Conservation (phyloP, 1,140 invertebrate species). For the Batillaria attramentaria region DNA sequence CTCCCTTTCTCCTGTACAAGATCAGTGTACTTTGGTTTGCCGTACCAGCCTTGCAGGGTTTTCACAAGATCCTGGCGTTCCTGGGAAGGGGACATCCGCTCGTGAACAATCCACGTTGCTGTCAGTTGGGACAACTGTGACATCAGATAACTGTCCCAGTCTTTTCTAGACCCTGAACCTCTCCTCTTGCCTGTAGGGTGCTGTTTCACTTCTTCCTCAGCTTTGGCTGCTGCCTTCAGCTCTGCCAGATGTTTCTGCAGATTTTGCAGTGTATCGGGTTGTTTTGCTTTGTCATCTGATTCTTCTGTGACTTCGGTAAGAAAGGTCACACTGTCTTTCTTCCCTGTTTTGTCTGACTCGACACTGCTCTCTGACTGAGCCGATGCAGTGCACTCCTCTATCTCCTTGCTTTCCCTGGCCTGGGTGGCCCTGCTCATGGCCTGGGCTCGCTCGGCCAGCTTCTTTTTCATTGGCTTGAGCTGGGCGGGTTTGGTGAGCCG, state of each 20-base stretch:
- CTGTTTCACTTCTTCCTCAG: constrained; percentile 37
- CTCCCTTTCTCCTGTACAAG: constrained; percentile 59
- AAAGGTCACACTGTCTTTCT: constrained; percentile 36
- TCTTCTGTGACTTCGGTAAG: constrained; percentile 44
- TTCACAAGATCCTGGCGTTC: constrained; percentile 51
- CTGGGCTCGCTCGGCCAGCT: constrained; percentile 55
- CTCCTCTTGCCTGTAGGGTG: constrained; percentile 22
- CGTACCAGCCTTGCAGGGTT: constrained; percentile 60
- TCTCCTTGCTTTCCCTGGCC: constrained; percentile 33
- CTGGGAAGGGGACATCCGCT: constrained; percentile 47
- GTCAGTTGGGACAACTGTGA: constrained; percentile 60
- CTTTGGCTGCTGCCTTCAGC: not conserved
- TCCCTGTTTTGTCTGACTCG: constrained; percentile 16
- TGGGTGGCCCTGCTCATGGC: constrained; percentile 55
- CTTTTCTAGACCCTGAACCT: constrained; percentile 39
- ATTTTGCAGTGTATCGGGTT: not conserved
- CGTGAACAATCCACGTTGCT: constrained; percentile 66
- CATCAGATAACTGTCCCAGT: constrained; percentile 68
- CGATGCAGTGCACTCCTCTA: constrained; percentile 25
- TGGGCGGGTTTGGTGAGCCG: constrained; percentile 51
- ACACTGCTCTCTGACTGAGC: not conserved
- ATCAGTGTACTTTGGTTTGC: constrained; percentile 56
- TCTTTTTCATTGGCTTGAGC: constrained; percentile 59
- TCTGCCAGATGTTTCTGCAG: not conserved
- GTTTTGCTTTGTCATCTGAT: not conserved